Conservation (phyloP, 2,797 vertebrate species). For the Podarcis siculus region DNA sequence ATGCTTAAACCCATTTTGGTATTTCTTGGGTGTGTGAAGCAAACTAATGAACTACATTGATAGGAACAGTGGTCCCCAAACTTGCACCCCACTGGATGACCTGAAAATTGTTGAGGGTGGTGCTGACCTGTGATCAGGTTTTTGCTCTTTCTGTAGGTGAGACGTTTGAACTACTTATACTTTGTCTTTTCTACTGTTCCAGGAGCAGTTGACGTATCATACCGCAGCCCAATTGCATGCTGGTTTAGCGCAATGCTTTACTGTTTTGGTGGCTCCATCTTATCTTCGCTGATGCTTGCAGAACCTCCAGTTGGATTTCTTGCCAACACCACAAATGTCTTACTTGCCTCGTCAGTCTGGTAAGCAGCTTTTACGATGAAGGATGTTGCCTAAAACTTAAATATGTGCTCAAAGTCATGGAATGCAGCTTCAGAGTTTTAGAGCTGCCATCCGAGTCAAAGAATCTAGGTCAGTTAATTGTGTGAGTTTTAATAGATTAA, state of each 20-base stretch:
- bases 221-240: conserved; percentile 90
- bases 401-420: not conserved
- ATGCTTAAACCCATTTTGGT: too few relatives aligned
- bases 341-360: conserved; percentile 92
- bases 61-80: too few relatives aligned
- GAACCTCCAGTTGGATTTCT: conserved; percentile 89
- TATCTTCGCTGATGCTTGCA: conserved; percentile 90
- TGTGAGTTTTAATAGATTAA: not conserved
- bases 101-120: not conserved
- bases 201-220: conserved; percentile 86
- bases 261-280: conserved; percentile 93
- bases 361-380: conserved; percentile 73
- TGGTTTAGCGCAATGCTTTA: conserved; percentile 98
- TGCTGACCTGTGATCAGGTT: not conserved
- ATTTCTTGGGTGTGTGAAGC: too few relatives aligned
- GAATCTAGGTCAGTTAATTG: not conserved
- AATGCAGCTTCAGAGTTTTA: not conserved
- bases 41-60: too few relatives aligned
- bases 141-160: not conserved
- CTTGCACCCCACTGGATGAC: not conserved
- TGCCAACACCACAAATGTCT: conserved; percentile 84
- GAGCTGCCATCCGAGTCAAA: not conserved
- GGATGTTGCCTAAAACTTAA: conserved; percentile 16
- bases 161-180: not conserved
- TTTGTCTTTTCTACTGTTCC: conserved; percentile 51